Evolutionary conservation across 1,140 invertebrate genomes (phyloP).

Genomic region (Drosophila micromelanica): DNA sequence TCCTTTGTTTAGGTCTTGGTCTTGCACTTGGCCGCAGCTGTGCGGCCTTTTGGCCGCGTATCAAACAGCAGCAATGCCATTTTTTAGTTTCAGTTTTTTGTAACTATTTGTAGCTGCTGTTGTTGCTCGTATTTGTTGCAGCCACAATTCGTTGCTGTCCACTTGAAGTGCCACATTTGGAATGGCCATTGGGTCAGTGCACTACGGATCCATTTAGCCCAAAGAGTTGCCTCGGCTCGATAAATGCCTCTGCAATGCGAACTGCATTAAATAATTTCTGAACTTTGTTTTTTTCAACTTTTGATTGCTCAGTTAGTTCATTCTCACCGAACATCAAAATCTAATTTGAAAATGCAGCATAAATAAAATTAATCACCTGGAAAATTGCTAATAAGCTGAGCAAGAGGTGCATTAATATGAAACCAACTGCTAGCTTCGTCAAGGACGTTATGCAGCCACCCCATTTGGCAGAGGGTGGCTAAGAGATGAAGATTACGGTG

Average conservation of each 20-base stretch:
- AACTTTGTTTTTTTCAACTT: slow-evolving; percentile 12
- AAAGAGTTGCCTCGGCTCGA: slow-evolving; percentile 38
- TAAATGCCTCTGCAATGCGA: slow-evolving; percentile 38
- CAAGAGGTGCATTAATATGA: slow-evolving; percentile 43
- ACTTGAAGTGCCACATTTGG: slow-evolving; percentile 72
- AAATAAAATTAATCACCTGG: slow-evolving; percentile 66
- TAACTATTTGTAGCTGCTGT: not conserved
- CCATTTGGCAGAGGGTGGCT: too few relatives aligned
- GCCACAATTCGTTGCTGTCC: slow-evolving; percentile 64
- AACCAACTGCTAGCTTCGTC: slow-evolving; percentile 47
- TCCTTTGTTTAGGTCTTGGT: slow-evolving; percentile 14
- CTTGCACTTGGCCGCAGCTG: slow-evolving; percentile 65
- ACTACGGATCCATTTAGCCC: slow-evolving; percentile 41
- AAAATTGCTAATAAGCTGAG: slow-evolving; percentile 68
- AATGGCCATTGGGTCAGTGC: slow-evolving; percentile 49
- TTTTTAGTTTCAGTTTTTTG: slow-evolving; percentile 17
- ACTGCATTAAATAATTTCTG: slow-evolving; percentile 3
- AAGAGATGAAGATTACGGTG: slow-evolving; percentile 49
- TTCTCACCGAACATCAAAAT: not conserved
- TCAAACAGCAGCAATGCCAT: slow-evolving; percentile 35
- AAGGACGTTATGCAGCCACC: slow-evolving; percentile 27
- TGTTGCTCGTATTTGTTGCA: slow-evolving; percentile 10
- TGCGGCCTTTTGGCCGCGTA: slow-evolving; percentile 56
- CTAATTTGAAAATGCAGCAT: slow-evolving; percentile 10
- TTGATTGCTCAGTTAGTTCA: slow-evolving; percentile 1